Evolutionary conservation across 23 tunicate genomes (phyloP).

Genomic region (Corella eumyota): DNA sequence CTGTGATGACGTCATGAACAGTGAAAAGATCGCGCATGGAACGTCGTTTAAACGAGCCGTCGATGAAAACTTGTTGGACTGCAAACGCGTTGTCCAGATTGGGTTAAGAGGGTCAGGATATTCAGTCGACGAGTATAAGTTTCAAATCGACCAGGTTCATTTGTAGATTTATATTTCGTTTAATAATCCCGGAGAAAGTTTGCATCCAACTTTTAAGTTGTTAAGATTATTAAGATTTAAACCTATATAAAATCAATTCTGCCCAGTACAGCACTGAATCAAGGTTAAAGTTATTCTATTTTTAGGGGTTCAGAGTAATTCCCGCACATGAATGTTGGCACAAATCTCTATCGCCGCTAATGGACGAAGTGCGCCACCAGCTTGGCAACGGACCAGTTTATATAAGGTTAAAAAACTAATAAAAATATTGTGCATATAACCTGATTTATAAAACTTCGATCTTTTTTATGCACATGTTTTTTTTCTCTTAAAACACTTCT

Average conservation of each 20-base stretch:
- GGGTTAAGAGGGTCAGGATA: slow-evolving; percentile 57
- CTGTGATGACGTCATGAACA: slow-evolving; percentile 25
- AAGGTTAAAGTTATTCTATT: too few relatives aligned
- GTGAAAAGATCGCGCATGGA: slow-evolving; percentile 72
- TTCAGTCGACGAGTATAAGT: slow-evolving; percentile 21
- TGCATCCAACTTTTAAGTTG: too few relatives aligned
- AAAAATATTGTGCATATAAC: too few relatives aligned
- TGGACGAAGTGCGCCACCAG: slow-evolving; percentile 45
- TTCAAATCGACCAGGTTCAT: slow-evolving; percentile 44
- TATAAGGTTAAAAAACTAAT: slow-evolving; percentile 22
- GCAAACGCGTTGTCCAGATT: slow-evolving; percentile 51
- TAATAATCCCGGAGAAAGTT: too few relatives aligned
- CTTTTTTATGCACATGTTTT: too few relatives aligned
- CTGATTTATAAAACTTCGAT: too few relatives aligned
- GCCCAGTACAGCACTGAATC: too few relatives aligned
- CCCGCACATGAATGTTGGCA: slow-evolving; percentile 68
- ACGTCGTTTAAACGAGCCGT: slow-evolving; percentile 54
- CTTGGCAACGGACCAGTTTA: slow-evolving; percentile 48
- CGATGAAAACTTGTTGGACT: slow-evolving; percentile 56
- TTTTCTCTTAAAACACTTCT: too few relatives aligned
- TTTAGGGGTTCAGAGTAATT: slow-evolving; percentile 52
- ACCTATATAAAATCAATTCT: too few relatives aligned
- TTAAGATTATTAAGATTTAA: too few relatives aligned
- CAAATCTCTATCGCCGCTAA: slow-evolving; percentile 51
- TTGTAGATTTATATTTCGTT: too few relatives aligned